phyloP scores from a whole-genome alignment of 1,140 invertebrate genomes.

The Zophobas atratus region DNA sequence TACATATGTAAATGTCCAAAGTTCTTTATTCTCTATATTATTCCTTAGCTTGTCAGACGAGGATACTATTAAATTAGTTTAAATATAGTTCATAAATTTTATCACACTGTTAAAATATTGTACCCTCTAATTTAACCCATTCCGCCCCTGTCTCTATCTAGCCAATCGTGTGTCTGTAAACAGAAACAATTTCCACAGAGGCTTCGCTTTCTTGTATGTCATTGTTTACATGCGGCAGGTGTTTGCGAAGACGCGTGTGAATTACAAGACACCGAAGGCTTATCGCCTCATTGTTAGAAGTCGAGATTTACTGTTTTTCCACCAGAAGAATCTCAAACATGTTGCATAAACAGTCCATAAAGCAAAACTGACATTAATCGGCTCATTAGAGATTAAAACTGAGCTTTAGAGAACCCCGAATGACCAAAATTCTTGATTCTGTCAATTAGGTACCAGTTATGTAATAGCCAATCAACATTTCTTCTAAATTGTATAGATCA shows the following conservation, averaged over 20 bases:
- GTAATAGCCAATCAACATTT: constrained; percentile 12
- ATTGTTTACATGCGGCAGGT: not conserved
- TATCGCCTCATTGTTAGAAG: constrained; percentile 22
- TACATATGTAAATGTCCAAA: no score
- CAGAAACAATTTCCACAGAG: not conserved
- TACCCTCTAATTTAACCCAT: no score
- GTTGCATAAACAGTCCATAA: constrained; percentile 11
- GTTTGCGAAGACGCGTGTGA: constrained; percentile 19
- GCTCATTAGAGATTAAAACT: constrained; percentile 13
- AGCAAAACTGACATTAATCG: constrained; percentile 19
- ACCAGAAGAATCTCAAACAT: constrained; percentile 10
- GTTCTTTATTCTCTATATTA: no score
- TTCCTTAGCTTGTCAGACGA: no score
- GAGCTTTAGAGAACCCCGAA: not conserved
- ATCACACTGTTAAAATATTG: no score
- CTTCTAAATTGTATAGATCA: not conserved
- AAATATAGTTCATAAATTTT: no score
- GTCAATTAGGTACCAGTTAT: not conserved
- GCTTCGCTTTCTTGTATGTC: not conserved
- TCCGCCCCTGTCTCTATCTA: no score
- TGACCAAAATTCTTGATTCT: constrained; percentile 1
- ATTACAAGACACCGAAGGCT: constrained; percentile 17
- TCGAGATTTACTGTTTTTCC: constrained; percentile 7
- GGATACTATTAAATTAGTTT: no score
- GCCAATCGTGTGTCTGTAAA: not conserved